These are phyloP conservation scores for Mormoops blainvillei DNA, from an alignment of 2,113 vertebrate species.

Conservation along the genomic window DNA sequence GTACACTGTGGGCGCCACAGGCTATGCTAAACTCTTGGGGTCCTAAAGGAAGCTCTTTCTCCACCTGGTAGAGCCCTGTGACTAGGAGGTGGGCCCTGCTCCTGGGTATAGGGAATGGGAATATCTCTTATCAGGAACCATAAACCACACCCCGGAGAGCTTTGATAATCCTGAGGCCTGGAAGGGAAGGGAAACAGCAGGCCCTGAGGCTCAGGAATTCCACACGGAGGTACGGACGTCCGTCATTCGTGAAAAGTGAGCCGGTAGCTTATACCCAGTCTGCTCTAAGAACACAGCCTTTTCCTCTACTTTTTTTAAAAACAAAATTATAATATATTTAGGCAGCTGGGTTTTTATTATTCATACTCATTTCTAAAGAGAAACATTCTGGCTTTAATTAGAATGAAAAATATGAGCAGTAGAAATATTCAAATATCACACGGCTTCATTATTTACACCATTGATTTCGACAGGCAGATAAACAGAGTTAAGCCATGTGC, in stretches of 20 bases:
- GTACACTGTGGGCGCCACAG: rapidly evolving
- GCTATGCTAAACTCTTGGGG: neutral
- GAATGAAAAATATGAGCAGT: slow-evolving; percentile 45
- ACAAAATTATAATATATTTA: neutral
- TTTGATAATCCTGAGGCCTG: neutral
- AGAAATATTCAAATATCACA: slow-evolving; percentile 64
- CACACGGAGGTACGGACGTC: rapidly evolving
- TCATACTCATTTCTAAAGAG: slow-evolving; percentile 51
- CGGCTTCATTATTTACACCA: slow-evolving; percentile 45
- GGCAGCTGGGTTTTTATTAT: slow-evolving; percentile 56
- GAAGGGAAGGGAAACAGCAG: neutral
- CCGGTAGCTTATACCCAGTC: too few species aligned
- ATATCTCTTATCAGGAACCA: neutral
- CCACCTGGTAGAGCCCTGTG: neutral
- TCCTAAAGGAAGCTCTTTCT: neutral
- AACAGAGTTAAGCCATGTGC: neutral
- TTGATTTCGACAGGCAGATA: slow-evolving; percentile 46
- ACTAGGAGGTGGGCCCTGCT: neutral
- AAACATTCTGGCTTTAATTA: slow-evolving; percentile 66
- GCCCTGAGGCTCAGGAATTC: neutral
- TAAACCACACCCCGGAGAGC: neutral
- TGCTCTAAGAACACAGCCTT: neutral
- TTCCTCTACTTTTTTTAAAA: neutral
- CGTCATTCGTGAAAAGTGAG: neutral
- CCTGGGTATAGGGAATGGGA: neutral